Evolutionary conservation across 1,140 invertebrate genomes (phyloP).

Genomic region (Formica selysi): DNA sequence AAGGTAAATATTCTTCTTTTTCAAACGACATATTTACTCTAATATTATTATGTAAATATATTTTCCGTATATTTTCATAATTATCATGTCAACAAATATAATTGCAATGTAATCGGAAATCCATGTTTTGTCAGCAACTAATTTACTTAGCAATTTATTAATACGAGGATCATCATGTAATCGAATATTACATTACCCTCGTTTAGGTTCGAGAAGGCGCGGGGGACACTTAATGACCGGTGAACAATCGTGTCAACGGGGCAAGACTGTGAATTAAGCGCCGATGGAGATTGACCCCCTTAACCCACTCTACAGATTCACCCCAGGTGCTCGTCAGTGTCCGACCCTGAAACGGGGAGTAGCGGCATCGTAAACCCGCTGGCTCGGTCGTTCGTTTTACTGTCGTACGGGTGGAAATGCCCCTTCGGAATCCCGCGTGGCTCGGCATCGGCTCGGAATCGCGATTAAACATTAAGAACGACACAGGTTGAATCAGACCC

Average conservation of each 20-base stretch:
- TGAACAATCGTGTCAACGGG: slow-evolving; percentile 72
- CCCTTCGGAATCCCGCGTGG: slow-evolving; percentile 64
- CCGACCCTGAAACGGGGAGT: slow-evolving; percentile 74
- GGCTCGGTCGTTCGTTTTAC: slow-evolving; percentile 73
- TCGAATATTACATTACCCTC: neutral
- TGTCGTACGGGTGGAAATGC: slow-evolving; percentile 63
- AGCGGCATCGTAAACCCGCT: slow-evolving; percentile 71
- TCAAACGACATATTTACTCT: slow-evolving; percentile 11
- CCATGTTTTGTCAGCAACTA: neutral
- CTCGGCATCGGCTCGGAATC: slow-evolving; percentile 63
- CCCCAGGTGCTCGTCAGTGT: slow-evolving; percentile 77
- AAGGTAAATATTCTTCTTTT: slow-evolving; percentile 20
- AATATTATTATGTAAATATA: slow-evolving; percentile 11
- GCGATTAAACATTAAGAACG: slow-evolving; percentile 74
- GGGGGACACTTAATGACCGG: neutral
- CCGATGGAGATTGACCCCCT: slow-evolving; percentile 75
- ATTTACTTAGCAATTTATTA: neutral
- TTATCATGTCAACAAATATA: neutral
- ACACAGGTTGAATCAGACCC: slow-evolving; percentile 46
- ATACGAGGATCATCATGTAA: neutral
- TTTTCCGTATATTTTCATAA: neutral
- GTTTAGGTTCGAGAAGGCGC: neutral
- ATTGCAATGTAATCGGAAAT: slow-evolving; percentile 9
- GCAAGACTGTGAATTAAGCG: slow-evolving; percentile 76
- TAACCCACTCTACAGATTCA: slow-evolving; percentile 73